Evolutionary conservation across 1,140 invertebrate genomes (phyloP), one percentile per base, ranked within the genome.

Genomic region (Papilio dardanus): DNA sequence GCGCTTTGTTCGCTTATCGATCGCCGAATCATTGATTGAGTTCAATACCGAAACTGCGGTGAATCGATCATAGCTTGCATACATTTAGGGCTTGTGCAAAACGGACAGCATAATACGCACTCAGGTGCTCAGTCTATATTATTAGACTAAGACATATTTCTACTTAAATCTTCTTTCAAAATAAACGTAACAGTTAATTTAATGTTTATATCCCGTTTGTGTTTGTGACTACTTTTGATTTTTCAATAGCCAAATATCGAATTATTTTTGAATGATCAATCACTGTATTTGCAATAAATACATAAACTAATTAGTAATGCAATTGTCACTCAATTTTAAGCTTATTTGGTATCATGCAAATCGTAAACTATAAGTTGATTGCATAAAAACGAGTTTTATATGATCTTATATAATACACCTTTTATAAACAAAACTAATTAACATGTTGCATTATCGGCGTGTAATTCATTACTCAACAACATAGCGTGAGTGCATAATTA

Each of bases 1-100:
- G 83, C 87, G 76, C 84, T 86, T 86, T 86, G 82, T 86, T 80
- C 82, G 81, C 81, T 83, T 84, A 85, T 86, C 83, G 83, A 87
- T 86, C 77, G 79, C 71, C 87, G 82, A 85, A 89, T 86, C 81
- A 84, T 86, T 86, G 78, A 89, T 87, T 83, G 78, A 71, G 65
- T 76, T 69, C 62, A 69, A 50, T 74, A 67, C 54, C 80, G 35
- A 66, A 42, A 74, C 14, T 76, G 35, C 24, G 37, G 37, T 77
- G 28, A 58, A 75, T 79, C 68, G 14, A 46, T 28, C 35, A 46
- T 1, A 24, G 14, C 68, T 28, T 50, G 68, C 42, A 46, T 50
- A 69, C 16, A 31, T 30, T 37, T 24, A 33, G 30, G n/a, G 54
- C 24, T 14, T 62, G 10, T 62, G 21, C 12, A 30, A 58, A 28